Conservation (phyloP, 2,797 vertebrate species). For the Echeneis naucrates region DNA sequence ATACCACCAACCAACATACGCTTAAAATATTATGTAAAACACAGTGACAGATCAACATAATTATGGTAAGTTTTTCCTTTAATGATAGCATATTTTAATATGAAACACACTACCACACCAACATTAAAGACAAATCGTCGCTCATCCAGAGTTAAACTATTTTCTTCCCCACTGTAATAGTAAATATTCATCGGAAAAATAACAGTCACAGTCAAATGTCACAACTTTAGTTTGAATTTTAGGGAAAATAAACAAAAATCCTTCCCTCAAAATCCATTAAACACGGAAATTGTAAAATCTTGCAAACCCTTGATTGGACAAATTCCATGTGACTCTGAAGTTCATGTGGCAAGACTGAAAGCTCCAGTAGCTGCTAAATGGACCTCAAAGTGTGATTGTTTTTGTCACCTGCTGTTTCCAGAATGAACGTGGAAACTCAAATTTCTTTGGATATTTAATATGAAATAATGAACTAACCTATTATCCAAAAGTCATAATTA, state of each 20-base stretch:
- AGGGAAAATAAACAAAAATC: no score
- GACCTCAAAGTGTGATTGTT: not conserved
- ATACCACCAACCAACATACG: not conserved
- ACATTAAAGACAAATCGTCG: not conserved
- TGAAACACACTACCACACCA: not conserved
- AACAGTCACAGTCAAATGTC: not conserved
- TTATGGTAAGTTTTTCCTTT: not conserved
- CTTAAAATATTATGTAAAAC: not conserved
- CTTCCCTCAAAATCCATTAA: no score
- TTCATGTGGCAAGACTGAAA: not conserved
- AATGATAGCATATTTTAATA: not conserved
- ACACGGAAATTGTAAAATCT: not conserved
- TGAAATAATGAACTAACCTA: not conserved
- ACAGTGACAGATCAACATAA: not conserved
- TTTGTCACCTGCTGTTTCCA: slow-evolving; percentile 3
- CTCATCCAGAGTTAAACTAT: not conserved
- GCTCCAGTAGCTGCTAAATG: not conserved
- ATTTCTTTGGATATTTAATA: slow-evolving; percentile 5
- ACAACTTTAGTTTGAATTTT: not conserved
- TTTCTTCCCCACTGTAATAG: not conserved
- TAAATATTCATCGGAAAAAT: not conserved
- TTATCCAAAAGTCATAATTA: slow-evolving; percentile 2
- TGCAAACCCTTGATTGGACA: not conserved
- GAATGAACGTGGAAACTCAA: slow-evolving; percentile 2
- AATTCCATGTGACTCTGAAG: not conserved